Base-by-base conservation (phyloP, 64 coral and sea anemone genomes). In the Pocillopora verrucosa region DNA sequence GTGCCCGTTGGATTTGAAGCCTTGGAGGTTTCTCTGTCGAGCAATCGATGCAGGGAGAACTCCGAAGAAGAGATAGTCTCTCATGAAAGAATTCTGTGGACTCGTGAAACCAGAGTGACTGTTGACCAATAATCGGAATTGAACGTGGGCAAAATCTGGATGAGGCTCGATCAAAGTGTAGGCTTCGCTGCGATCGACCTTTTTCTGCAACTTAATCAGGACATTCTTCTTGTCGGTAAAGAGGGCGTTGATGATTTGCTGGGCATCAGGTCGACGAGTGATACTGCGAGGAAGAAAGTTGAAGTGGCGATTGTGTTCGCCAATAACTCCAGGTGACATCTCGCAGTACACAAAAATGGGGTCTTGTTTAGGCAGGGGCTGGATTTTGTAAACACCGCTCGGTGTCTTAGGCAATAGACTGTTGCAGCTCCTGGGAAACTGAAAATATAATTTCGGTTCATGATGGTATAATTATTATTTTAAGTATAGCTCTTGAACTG, bases 301-400 rank as follows among this genome's bases (percentile, higher is more conserved):
- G 67, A 73, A 94, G 65, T 82, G 76, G 11, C 88, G 88, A 1
- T 83, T 83, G 41, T 51, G 41, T 6, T 7, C 64, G 17, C 64
- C 64, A 67, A 67, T 20, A 16, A 67, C 22, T 25, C 76, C 41
- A 17, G 74, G 65, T 7, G 88, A 88, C 93, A 94, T 90, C 59
- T 94, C 93, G 36, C 93, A 94, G 59, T 94, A 94, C 11, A 94
- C 93, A 22, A 56, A 60, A 36, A 90, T 60, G 56, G 60, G 24
- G 1, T 72, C 65, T 16, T 7, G 79, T 20, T 60, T 56, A 12
- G 16, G 38, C 25, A 58, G 13, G 0, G 80, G 80, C 7, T 14
- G 51, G 9, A 92, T 88, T 9, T 67, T 67, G 22, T 67, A 67
- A 6, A 67, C 64, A 16, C 15, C 64, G 64, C 64, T 84, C 19